Evolutionary conservation across 92 coral and sea anemone genomes (phyloP).

Genomic region (Heliopora coerulea): DNA sequence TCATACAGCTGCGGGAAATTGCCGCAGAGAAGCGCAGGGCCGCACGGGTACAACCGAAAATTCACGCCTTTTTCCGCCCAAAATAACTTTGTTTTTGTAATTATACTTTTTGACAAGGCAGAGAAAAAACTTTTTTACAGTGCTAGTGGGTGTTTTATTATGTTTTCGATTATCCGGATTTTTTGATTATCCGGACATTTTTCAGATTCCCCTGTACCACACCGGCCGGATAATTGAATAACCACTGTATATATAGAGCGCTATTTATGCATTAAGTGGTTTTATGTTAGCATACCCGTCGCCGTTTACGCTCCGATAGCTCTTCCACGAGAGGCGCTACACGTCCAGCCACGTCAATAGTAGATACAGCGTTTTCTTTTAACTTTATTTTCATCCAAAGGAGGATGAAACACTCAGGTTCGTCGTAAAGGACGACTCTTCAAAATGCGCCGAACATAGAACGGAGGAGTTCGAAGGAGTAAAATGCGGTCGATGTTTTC

Average conservation of each 20-base stretch:
- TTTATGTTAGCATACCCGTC: neutral
- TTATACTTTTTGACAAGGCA: too few species aligned
- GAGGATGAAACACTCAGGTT: neutral
- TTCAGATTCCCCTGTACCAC: too few species aligned
- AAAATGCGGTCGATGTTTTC: conserved; percentile 23
- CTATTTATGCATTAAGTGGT: neutral
- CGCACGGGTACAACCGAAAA: too few species aligned
- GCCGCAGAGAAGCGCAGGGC: too few species aligned
- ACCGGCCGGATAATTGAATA: too few species aligned
- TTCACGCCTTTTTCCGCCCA: too few species aligned
- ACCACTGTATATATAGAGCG: neutral
- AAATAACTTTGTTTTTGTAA: too few species aligned
- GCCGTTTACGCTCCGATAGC: neutral
- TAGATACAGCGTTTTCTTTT: neutral
- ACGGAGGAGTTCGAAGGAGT: neutral
- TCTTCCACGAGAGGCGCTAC: neutral
- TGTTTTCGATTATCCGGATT: too few species aligned
- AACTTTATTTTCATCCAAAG: neutral
- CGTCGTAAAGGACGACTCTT: neutral
- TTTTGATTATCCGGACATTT: too few species aligned
- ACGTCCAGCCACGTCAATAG: conserved; percentile 9
- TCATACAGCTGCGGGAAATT: too few species aligned
- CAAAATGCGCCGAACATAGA: conserved; percentile 5
- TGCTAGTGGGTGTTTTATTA: too few species aligned
- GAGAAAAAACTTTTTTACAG: too few species aligned